Evolutionary conservation across 2,113 vertebrate species (phyloP), one percentile per base, ranked within the genome.

Genomic region (Gopherus evgoodei): DNA sequence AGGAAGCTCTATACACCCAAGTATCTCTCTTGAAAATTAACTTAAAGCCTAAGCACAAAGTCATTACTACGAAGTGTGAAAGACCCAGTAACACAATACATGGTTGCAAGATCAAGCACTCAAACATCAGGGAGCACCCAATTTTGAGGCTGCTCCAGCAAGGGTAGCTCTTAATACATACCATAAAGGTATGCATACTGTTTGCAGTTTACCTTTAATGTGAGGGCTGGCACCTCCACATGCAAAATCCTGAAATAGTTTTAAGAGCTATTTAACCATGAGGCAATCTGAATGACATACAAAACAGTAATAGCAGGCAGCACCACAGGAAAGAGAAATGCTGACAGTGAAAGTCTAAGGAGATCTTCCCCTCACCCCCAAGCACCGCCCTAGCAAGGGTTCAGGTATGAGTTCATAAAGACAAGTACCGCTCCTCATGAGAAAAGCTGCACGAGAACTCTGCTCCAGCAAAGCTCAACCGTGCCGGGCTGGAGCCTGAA

Each of bases 121-220:
- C 62, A 69, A 69, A 69, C 65, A 69, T n/a, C 65, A 62, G n/a
- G n/a, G 19, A 72, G 65, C 35, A 21, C 65, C 35, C n/a, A 38
- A 38, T 38, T 4, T 22, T 72, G n/a, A 72, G 17, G 14, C 17
- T 38, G n/a, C 19, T n/a, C 65, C 9, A 44, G 22, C 24, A 76
- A 76, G 2, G 1, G 11, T 27, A 25, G 42, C 42, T 76, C 22
- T 76, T 76, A 27, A 76, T 27, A 22, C 38, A 76, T 27, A 25
- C 21, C 42, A 27, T 27, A 44, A 44, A 76, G 35, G 8, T n/a
- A 69, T 16, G 22, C 13, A 78, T 87, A 59, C 35, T 16, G 16
- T 89, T n/a, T 22, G 17, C 0, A 1, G 56, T 12, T 6, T 16
- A 5, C 21, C 7, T n/a, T 7, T 25, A 0, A 91, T 11, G 21